Conservation (phyloP, 2,797 vertebrate genomes). For the Oreochromis grahami region DNA sequence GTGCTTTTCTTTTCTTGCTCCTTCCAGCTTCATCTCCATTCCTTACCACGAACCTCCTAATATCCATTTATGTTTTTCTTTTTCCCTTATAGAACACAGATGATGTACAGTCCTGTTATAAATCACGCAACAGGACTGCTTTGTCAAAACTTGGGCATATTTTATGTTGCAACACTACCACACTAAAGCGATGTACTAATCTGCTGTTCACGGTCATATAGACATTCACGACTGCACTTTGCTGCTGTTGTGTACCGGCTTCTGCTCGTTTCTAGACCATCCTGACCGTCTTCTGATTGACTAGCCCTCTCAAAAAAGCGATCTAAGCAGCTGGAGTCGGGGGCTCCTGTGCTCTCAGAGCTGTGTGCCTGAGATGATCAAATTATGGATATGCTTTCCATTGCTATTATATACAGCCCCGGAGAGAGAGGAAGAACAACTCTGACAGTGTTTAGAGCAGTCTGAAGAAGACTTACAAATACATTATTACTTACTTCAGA, state of each 20-base stretch:
- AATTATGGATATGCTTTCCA: not conserved
- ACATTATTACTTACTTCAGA: not conserved
- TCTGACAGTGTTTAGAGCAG: not conserved
- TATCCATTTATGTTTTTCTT: conserved; percentile 55
- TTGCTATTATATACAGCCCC: not conserved
- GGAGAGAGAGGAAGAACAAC: not conserved
- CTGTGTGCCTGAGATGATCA: not conserved
- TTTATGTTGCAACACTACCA: not conserved
- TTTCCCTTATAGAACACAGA: conserved; percentile 41
- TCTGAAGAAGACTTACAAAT: not conserved
- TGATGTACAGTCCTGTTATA: conserved; percentile 31
- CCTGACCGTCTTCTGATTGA: not conserved
- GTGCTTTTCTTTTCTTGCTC: not conserved
- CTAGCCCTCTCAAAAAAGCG: not conserved
- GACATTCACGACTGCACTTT: not conserved
- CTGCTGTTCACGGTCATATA: not conserved
- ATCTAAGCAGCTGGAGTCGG: not conserved
- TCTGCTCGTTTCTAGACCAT: not conserved
- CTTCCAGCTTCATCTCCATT: not conserved
- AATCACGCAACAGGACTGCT: conserved; percentile 14
- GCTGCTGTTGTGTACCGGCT: not conserved
- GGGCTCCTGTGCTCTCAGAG: not conserved
- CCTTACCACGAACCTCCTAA: conserved; percentile 41
- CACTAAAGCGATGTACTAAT: not conserved
- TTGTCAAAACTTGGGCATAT: not conserved